phyloP scores from a whole-genome alignment of 2,888 invertebrate species.

The Apamea sordens region DNA sequence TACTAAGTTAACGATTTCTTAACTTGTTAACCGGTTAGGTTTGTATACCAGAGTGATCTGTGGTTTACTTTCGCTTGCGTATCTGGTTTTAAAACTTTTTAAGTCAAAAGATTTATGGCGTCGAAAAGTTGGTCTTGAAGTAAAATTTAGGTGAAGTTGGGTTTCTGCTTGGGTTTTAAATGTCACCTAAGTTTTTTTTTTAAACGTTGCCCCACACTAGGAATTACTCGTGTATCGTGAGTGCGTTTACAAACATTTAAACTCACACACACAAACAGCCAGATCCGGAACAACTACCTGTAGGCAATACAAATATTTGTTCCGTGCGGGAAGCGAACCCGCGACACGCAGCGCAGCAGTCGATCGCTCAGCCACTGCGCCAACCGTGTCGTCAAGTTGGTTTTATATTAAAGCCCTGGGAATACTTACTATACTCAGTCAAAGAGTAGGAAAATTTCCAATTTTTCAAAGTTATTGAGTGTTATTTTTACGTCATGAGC shows the following conservation, averaged over 20 bases:
- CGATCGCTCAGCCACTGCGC: too few species aligned
- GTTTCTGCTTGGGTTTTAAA: background rate
- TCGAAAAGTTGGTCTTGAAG: slow-evolving; percentile 23
- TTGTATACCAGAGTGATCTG: slow-evolving; percentile 28
- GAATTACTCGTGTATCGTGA: too few species aligned
- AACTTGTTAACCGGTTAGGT: slow-evolving; percentile 53
- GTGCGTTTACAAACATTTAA: too few species aligned
- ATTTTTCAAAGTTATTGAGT: too few species aligned
- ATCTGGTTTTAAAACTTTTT: slow-evolving; percentile 47
- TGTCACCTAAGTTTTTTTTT: background rate
- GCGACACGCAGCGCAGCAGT: too few species aligned
- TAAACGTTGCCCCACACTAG: too few species aligned
- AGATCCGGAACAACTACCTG: too few species aligned
- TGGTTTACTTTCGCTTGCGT: slow-evolving; percentile 56
- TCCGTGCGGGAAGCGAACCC: too few species aligned
- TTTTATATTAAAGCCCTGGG: background rate
- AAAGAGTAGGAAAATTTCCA: background rate
- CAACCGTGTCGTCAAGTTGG: background rate
- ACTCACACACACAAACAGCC: too few species aligned
- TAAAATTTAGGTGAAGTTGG: slow-evolving; percentile 8
- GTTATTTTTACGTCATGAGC: background rate
- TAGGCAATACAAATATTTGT: too few species aligned
- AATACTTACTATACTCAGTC: background rate
- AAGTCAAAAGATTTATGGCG: slow-evolving; percentile 40
- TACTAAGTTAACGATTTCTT: slow-evolving; percentile 57